These are phyloP conservation scores for Agonum fuliginosum DNA, from an alignment of 2,888 invertebrate genomes.

Conservation along the genomic window DNA sequence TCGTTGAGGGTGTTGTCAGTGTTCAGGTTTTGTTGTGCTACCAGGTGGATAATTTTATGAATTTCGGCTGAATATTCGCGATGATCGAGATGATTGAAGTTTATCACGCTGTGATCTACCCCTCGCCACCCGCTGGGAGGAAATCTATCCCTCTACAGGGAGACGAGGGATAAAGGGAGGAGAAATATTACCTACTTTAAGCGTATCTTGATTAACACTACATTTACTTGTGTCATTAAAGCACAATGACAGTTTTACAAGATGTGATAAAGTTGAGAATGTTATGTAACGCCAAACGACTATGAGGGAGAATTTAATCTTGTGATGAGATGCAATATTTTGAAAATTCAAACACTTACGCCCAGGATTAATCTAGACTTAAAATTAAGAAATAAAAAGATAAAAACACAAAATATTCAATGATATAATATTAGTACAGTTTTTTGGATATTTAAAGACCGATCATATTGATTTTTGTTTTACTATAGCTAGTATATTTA, in stretches of 20 bases:
- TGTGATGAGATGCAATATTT: too few species aligned
- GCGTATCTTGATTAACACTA: slow-evolving; percentile 38
- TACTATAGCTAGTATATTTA: too few species aligned
- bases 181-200: slow-evolving; percentile 43
- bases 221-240: slow-evolving; percentile 40
- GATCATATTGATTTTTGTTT: too few species aligned
- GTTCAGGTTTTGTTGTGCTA: slow-evolving; percentile 28
- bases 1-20: neutral
- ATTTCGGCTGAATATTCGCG: slow-evolving; percentile 53
- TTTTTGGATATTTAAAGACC: too few species aligned
- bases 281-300: slow-evolving; percentile 10
- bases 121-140: slow-evolving; percentile 35
- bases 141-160: slow-evolving; percentile 14
- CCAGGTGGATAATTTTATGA: slow-evolving; percentile 58
- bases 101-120: slow-evolving; percentile 59
- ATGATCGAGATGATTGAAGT: slow-evolving; percentile 59
- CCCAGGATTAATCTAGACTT: too few species aligned
- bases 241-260: slow-evolving; percentile 32
- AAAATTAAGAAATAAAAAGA: too few species aligned
- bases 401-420: too few species aligned
- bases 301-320: too few species aligned
- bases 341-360: too few species aligned
- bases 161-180: neutral
- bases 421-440: too few species aligned
- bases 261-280: slow-evolving; percentile 16